Evolutionary conservation across 2,888 invertebrate genomes (phyloP).

Genomic region (Drosophila kuntzei): DNA sequence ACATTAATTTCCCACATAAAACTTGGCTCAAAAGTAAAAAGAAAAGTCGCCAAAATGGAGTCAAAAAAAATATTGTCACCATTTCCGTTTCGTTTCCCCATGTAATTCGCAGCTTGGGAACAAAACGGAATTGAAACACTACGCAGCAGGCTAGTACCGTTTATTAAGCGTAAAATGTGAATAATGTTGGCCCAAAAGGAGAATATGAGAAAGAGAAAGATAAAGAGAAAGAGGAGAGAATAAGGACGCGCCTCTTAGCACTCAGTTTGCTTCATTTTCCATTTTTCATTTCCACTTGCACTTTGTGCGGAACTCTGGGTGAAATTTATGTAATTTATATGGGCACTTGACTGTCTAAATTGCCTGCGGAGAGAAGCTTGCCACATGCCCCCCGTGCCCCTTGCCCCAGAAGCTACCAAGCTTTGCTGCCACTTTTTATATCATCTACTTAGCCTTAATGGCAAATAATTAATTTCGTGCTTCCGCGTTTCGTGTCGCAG

Average conservation of each 20-base stretch:
- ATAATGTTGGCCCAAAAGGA: conserved; percentile 14
- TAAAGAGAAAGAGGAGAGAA: background rate
- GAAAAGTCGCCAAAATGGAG: background rate
- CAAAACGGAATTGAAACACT: conserved; percentile 8
- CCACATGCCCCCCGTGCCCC: background rate
- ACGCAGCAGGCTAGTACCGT: conserved; percentile 12
- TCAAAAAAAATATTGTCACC: background rate
- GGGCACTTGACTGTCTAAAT: conserved; percentile 86
- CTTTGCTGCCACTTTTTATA: conserved; percentile 82
- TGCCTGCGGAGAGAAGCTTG: conserved; percentile 83
- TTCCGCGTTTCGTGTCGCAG: conserved; percentile 80
- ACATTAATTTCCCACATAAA: background rate
- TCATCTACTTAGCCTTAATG: conserved; percentile 86
- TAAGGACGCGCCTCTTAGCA: conserved; percentile 21
- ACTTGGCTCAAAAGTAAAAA: background rate
- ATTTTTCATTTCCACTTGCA: conserved; percentile 40
- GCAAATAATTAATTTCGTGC: conserved; percentile 86
- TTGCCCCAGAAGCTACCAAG: conserved; percentile 4
- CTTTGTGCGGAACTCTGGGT: conserved; percentile 65
- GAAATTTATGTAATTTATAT: conserved; percentile 86
- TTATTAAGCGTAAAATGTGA: conserved; percentile 44
- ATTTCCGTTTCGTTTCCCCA: conserved; percentile 5
- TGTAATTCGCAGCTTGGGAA: background rate
- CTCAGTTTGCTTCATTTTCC: conserved; percentile 25
- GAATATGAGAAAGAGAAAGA: background rate